phyloP scores from a whole-genome alignment of 2,888 invertebrate species.

The Noctua fimbriata region DNA sequence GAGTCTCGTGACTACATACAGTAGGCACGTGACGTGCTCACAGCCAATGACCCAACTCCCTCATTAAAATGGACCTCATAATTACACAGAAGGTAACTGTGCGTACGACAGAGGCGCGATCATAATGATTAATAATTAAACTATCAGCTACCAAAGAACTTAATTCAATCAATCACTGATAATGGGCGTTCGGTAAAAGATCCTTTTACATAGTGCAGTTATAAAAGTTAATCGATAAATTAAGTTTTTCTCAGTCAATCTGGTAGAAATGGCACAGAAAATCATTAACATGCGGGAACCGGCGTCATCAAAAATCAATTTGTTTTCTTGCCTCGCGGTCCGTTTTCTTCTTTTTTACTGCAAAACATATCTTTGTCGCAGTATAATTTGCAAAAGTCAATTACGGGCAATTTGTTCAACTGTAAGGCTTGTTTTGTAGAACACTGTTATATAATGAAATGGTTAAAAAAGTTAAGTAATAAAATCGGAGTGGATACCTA shows the following conservation, averaged over 20 bases:
- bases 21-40: conserved; percentile 11
- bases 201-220: conserved; percentile 71
- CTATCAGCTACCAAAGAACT: conserved; percentile 69
- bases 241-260: conserved; percentile 76
- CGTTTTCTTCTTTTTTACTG: conserved; percentile 71
- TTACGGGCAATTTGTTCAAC: conserved; percentile 63
- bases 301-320: conserved; percentile 87
- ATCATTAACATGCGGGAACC: conserved; percentile 75
- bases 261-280: conserved; percentile 71
- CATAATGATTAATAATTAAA: conserved; percentile 62
- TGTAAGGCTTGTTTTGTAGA: conserved; percentile 20
- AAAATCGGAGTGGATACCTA: not conserved
- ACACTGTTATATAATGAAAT: not conserved
- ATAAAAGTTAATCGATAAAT: conserved; percentile 74
- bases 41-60: conserved; percentile 40
- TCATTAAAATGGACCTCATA: conserved; percentile 62
- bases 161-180: conserved; percentile 73
- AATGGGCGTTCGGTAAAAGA: conserved; percentile 70
- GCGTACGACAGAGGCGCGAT: conserved; percentile 42
- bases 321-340: conserved; percentile 75
- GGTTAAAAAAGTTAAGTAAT: not conserved
- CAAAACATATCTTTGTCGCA: conserved; percentile 72
- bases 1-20: not conserved
- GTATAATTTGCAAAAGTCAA: conserved; percentile 75
- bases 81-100: conserved; percentile 51